Percentiles rank a stretch among this genome's conserved stretches.
Conservation (phyloP, 1,140 invertebrate species). For the Gryon sp. region DNA sequence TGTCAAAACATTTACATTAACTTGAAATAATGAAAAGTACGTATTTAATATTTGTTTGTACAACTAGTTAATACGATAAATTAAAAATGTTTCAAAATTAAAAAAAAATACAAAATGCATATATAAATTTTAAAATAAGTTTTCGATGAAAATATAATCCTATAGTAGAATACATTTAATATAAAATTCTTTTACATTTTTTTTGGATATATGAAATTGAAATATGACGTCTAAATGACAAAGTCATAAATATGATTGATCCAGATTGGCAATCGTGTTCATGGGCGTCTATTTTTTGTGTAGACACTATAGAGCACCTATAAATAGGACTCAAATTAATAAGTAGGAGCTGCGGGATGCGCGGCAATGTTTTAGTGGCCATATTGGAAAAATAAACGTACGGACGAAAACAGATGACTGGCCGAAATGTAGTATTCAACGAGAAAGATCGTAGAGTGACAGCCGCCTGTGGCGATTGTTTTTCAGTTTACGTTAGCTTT, state of each 20-base stretch:
- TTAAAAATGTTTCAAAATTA: too few relatives aligned
- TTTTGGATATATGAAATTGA: too few relatives aligned
- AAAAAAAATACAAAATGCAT: too few relatives aligned
- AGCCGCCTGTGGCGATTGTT: slow-evolving; percentile 75
- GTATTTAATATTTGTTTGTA: too few relatives aligned
- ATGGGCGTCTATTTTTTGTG: slow-evolving; percentile 51
- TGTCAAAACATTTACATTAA: too few relatives aligned
- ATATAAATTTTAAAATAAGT: too few relatives aligned
- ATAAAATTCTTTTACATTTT: too few relatives aligned
- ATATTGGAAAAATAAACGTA: slow-evolving; percentile 77
- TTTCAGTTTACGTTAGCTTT: slow-evolving; percentile 77
- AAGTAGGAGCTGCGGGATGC: slow-evolving; percentile 67
- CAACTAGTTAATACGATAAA: too few relatives aligned
- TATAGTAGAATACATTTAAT: too few relatives aligned
- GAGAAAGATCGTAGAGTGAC: slow-evolving; percentile 74
- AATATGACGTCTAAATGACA: slow-evolving; percentile 29
- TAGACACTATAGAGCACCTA: slow-evolving; percentile 61
- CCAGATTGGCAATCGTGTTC: slow-evolving; percentile 47
- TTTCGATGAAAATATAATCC: too few relatives aligned
- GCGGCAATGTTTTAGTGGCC: slow-evolving; percentile 74
- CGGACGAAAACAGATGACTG: slow-evolving; percentile 75
- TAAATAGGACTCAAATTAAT: slow-evolving; percentile 76
- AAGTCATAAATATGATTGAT: slow-evolving; percentile 47
- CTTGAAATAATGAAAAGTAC: too few relatives aligned
- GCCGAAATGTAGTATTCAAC: slow-evolving; percentile 63